These are phyloP conservation scores for Cataglyphis rosenhaueri DNA, from an alignment of 2,888 invertebrate species.

Conservation along the genomic window DNA sequence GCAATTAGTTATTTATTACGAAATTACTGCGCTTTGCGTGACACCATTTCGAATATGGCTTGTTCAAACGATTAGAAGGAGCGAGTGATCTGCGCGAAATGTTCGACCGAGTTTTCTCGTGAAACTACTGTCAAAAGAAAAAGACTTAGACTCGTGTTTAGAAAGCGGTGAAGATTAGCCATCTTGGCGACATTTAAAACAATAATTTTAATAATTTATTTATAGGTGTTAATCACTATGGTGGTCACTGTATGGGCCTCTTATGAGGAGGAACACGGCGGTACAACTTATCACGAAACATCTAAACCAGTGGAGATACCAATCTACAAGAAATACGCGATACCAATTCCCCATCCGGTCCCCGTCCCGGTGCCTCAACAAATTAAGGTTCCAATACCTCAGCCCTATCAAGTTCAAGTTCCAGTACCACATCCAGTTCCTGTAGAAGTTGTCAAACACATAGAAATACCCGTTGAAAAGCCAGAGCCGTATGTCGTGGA, in stretches of 20 bases:
- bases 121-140: slow-evolving; percentile 42
- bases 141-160: slow-evolving; percentile 13
- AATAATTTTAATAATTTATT: slow-evolving; percentile 14
- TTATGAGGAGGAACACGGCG: slow-evolving; percentile 78
- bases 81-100: slow-evolving; percentile 20
- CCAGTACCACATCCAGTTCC: slow-evolving; percentile 84
- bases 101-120: slow-evolving; percentile 28
- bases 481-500: slow-evolving; percentile 88
- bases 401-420: slow-evolving; percentile 88
- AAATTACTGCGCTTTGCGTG: slow-evolving; percentile 41
- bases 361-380: slow-evolving; percentile 87
- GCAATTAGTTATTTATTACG: slow-evolving; percentile 49
- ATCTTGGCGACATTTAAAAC: neutral
- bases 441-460: slow-evolving; percentile 86
- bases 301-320: slow-evolving; percentile 82
- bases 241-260: slow-evolving; percentile 73
- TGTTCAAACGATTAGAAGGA: slow-evolving; percentile 8
- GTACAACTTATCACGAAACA: slow-evolving; percentile 81
- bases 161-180: slow-evolving; percentile 21
- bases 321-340: slow-evolving; percentile 85
- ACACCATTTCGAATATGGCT: slow-evolving; percentile 47
- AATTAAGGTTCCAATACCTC: slow-evolving; percentile 87
- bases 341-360: slow-evolving; percentile 87
- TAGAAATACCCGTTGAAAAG: slow-evolving; percentile 88
- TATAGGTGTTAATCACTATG: slow-evolving; percentile 76